Evolutionary conservation across 2,113 vertebrate genomes (phyloP).

Genomic region (Onychorhynchus coronatus): DNA sequence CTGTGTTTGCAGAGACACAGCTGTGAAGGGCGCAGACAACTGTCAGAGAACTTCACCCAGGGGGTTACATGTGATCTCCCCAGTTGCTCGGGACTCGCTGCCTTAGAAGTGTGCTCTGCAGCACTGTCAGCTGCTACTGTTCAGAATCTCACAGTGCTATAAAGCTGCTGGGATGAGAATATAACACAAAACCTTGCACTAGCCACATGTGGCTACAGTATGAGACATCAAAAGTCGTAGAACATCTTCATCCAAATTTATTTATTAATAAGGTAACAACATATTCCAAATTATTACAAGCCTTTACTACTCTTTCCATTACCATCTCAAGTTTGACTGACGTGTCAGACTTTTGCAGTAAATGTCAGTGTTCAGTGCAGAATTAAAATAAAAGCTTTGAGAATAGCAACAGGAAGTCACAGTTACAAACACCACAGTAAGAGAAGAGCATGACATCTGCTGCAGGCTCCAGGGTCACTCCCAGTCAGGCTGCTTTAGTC

Average conservation of each 20-base stretch:
- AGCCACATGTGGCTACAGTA: accelerated
- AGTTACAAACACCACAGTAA: not conserved
- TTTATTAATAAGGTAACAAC: constrained; percentile 73
- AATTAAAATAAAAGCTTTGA: constrained; percentile 2
- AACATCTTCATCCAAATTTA: constrained; percentile 50
- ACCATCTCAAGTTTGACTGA: not conserved
- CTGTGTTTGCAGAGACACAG: not conserved
- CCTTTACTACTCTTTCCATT: not conserved
- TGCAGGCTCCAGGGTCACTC: not conserved
- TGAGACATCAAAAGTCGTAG: not conserved
- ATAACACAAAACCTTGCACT: not conserved
- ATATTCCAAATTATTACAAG: constrained; percentile 58
- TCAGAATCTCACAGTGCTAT: accelerated
- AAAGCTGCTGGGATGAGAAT: no score
- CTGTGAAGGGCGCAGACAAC: not conserved
- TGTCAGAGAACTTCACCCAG: accelerated
- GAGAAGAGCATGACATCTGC: not conserved
- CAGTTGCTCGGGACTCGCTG: accelerated
- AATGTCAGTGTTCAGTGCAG: not conserved
- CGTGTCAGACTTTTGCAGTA: not conserved
- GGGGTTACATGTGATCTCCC: accelerated
- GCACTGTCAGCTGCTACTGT: accelerated
- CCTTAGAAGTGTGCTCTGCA: not conserved
- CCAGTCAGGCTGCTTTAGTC: not conserved
- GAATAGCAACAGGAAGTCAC: not conserved